Percentiles rank a stretch among this genome's conserved stretches.
Evolutionary conservation across 2,113 vertebrate species (phyloP).

Genomic region (Calypte anna): DNA sequence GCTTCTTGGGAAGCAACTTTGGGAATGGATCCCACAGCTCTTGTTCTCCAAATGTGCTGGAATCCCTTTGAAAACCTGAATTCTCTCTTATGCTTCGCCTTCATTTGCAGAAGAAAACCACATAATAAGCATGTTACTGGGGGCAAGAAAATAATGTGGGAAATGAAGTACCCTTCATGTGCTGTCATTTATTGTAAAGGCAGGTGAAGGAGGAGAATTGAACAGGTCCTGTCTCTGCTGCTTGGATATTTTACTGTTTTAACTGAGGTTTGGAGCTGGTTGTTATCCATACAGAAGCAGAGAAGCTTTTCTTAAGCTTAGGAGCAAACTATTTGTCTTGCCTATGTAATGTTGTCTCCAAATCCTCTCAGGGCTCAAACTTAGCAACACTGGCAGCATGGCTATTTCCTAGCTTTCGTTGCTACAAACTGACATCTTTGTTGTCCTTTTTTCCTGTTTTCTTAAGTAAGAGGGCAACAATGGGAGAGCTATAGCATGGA

Average conservation of each 20-base stretch:
- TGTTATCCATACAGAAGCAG: neutral
- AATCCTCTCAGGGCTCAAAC: neutral
- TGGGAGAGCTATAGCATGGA: neutral
- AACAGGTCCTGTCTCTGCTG: neutral
- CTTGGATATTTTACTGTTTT: neutral
- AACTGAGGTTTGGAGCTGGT: neutral
- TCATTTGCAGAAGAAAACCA: neutral
- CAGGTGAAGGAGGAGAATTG: neutral
- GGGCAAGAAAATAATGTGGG: neutral
- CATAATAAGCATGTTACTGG: neutral
- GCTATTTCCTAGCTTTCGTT: neutral
- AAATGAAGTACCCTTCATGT: neutral
- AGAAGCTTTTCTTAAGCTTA: neutral
- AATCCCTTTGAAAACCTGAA: neutral
- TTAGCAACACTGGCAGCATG: neutral
- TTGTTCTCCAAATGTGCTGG: neutral
- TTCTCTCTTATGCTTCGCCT: neutral
- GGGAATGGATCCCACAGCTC: neutral
- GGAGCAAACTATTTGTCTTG: neutral
- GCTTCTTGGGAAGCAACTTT: neutral
- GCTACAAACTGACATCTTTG: neutral
- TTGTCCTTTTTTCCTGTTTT: neutral
- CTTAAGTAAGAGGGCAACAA: neutral
- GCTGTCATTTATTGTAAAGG: fast-evolving
- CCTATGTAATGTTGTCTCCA: neutral